Percentiles rank a stretch among this genome's conserved stretches.
Evolutionary conservation across 2,888 invertebrate genomes (phyloP).

Genomic region (Keiferia lycopersicella): DNA sequence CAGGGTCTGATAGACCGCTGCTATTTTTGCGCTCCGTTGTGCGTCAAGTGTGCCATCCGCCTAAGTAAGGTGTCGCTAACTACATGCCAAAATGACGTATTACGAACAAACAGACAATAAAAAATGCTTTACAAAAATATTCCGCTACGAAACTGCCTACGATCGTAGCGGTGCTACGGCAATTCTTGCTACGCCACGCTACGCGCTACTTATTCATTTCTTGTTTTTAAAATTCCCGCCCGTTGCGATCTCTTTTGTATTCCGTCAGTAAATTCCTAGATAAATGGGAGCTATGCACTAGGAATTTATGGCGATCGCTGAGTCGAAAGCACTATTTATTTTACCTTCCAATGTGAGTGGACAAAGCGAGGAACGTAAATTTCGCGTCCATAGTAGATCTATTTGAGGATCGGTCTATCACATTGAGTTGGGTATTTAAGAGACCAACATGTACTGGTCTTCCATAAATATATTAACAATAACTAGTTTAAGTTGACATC

Average conservation of each 20-base stretch:
- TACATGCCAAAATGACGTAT: no score
- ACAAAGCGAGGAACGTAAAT: constrained; percentile 6
- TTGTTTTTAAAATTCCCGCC: constrained; percentile 14
- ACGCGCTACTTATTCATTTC: not conserved
- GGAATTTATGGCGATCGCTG: constrained; percentile 11
- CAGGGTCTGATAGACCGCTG: no score
- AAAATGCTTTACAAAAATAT: no score
- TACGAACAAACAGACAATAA: no score
- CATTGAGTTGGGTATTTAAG: no score
- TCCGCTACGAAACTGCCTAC: constrained; percentile 1
- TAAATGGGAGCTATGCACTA: constrained; percentile 17
- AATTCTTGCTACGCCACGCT: constrained; percentile 9
- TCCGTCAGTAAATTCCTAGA: constrained; percentile 19
- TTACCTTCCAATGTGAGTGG: constrained; percentile 3
- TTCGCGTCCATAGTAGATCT: not conserved
- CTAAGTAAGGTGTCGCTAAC: no score
- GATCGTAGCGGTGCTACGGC: constrained; percentile 14
- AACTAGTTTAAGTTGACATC: not conserved
- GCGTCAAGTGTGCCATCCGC: no score
- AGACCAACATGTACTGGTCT: not conserved
- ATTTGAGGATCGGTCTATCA: not conserved
- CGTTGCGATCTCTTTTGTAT: constrained; percentile 14
- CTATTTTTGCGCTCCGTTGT: no score
- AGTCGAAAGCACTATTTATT: constrained; percentile 3
- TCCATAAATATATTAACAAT: not conserved